These are phyloP conservation scores for Pyrrhosoma nymphula DNA, from an alignment of 2,888 invertebrate species.

Conservation along the genomic window DNA sequence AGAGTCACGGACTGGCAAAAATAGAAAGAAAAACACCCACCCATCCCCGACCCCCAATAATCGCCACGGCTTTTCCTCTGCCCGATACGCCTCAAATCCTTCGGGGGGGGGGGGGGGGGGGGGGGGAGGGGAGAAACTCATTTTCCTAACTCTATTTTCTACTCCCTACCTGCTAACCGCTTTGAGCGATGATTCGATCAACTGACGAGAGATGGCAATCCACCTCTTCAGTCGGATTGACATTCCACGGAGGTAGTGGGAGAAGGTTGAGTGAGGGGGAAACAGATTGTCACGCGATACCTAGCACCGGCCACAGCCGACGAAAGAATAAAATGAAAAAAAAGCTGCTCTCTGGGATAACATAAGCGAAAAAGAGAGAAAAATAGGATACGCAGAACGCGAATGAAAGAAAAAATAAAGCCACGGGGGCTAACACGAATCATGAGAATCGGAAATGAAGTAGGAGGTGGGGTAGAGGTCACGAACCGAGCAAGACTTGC, in stretches of 20 bases:
- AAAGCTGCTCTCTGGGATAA: neutral
- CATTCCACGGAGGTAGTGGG: slow-evolving; percentile 44
- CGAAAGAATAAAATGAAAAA: slow-evolving; percentile 48
- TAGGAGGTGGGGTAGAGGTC: slow-evolving; percentile 24
- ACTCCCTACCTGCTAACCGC: neutral
- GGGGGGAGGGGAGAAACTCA: neutral
- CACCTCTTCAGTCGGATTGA: slow-evolving; percentile 49
- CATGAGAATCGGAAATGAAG: slow-evolving; percentile 51
- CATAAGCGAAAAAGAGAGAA: slow-evolving; percentile 22
- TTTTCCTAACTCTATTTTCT: slow-evolving; percentile 16
- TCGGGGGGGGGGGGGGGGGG: neutral
- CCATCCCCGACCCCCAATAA: neutral
- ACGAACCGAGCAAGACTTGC: slow-evolving; percentile 65
- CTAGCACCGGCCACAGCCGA: slow-evolving; percentile 30
- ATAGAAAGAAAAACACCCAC: neutral
- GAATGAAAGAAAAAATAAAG: neutral
- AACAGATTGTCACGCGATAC: slow-evolving; percentile 57
- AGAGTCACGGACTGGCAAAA: neutral
- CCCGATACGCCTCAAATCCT: neutral
- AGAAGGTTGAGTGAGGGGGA: slow-evolving; percentile 47
- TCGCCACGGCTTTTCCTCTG: neutral
- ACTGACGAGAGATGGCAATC: slow-evolving; percentile 26
- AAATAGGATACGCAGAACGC: slow-evolving; percentile 37
- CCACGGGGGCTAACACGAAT: slow-evolving; percentile 28
- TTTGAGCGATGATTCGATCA: slow-evolving; percentile 41